Conservation (phyloP, 2,113 vertebrate genomes). For the Zosterops lateralis region DNA sequence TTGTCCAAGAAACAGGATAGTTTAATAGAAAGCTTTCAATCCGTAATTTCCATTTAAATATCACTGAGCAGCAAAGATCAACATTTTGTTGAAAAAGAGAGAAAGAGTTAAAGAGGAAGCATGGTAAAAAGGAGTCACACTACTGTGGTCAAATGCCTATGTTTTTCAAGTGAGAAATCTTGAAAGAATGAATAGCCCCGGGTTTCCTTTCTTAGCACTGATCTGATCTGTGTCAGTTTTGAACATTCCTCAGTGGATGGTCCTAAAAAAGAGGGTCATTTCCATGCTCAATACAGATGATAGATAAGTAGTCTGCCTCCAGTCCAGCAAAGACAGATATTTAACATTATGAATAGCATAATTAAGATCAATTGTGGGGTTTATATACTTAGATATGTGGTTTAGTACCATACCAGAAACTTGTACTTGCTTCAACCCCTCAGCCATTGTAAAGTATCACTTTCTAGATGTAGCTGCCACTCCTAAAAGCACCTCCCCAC, state of each 20-base stretch:
- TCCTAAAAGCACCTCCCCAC: neutral
- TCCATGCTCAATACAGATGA: neutral
- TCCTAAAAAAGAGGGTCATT: neutral
- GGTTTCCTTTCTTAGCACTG: neutral
- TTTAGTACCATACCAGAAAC: neutral
- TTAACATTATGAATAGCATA: neutral
- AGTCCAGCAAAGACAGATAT: neutral
- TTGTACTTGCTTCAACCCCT: neutral
- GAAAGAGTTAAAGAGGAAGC: neutral
- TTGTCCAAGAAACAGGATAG: neutral
- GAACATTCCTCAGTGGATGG: neutral
- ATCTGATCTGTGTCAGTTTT: neutral
- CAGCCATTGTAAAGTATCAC: neutral
- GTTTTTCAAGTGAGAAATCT: neutral
- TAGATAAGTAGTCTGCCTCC: neutral
- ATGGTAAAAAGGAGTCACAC: rapidly evolving
- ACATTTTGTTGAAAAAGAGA: neutral
- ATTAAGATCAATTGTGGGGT: neutral
- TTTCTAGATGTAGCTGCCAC: neutral
- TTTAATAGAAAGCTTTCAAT: neutral
- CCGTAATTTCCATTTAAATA: neutral
- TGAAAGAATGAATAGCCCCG: neutral
- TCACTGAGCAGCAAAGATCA: neutral
- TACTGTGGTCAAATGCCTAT: neutral
- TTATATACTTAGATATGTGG: neutral